Percentiles rank a stretch among this genome's conserved stretches.
These are phyloP conservation scores for Diadophis punctatus DNA, from an alignment of 2,113 vertebrate species.

Conservation along the genomic window DNA sequence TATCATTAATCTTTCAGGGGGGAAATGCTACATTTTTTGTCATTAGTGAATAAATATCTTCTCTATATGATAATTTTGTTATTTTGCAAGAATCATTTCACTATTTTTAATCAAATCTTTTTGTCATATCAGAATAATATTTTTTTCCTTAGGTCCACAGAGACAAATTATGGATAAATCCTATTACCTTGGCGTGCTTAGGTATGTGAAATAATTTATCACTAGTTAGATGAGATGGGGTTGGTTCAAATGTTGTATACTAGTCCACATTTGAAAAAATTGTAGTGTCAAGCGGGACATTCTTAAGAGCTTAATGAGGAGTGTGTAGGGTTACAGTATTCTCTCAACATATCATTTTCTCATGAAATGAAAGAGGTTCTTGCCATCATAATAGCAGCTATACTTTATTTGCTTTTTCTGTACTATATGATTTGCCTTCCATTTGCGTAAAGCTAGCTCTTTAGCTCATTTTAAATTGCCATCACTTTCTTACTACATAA, in stretches of 20 bases:
- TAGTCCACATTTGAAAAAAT: neutral
- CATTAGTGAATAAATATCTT: neutral
- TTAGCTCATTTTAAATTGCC: neutral
- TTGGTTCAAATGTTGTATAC: neutral
- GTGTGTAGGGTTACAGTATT: neutral
- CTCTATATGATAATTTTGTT: neutral
- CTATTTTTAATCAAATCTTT: neutral
- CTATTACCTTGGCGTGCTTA: constrained; percentile 90
- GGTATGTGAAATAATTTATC: constrained; percentile 69
- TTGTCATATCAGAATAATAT: neutral
- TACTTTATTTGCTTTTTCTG: neutral
- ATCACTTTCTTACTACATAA: neutral
- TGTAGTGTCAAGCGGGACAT: neutral
- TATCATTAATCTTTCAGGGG: neutral
- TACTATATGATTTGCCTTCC: neutral
- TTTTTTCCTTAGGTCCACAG: constrained; percentile 83
- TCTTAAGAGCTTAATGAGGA: neutral
- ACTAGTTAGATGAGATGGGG: neutral
- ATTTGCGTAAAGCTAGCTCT: neutral
- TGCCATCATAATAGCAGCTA: neutral
- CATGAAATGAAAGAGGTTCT: neutral
- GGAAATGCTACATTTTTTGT: neutral
- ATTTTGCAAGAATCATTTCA: neutral
- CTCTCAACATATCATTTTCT: neutral
- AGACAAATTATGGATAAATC: constrained; percentile 98